These are phyloP conservation scores for Zalophus californianus DNA, from an alignment of 2,797 vertebrate species.

Conservation along the genomic window DNA sequence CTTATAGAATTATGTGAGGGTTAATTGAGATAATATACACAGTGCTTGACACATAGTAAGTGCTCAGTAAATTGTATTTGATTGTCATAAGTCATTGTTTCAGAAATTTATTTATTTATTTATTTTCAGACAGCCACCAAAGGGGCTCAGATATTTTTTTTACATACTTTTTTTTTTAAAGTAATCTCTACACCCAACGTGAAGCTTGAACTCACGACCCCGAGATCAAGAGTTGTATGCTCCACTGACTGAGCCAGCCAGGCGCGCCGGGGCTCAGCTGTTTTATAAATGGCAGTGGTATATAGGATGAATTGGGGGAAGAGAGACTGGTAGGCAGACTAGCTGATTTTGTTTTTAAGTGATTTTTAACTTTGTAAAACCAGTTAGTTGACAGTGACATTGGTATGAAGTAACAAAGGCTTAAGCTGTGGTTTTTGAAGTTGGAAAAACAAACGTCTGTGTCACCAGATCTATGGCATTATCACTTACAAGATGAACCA, in stretches of 20 bases:
- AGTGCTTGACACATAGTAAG: background rate
- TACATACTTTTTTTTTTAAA: background rate
- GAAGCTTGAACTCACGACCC: background rate
- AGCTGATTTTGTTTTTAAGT: conserved; percentile 2
- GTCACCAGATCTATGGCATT: background rate
- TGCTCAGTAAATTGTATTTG: background rate
- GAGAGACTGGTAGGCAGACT: background rate
- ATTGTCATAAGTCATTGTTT: background rate
- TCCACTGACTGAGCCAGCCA: background rate
- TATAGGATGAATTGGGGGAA: background rate
- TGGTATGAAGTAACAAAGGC: conserved; percentile 5
- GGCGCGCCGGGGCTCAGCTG: background rate
- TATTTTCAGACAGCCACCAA: background rate
- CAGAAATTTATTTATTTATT: background rate
- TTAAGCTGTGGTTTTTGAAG: background rate
- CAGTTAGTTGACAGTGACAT: background rate
- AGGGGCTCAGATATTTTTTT: background rate
- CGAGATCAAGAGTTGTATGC: background rate
- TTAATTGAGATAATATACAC: background rate
- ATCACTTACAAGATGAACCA: background rate
- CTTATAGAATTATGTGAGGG: conserved; percentile 23
- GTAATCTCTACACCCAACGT: background rate
- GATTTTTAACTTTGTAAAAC: conserved; percentile 24
- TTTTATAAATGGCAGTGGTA: background rate
- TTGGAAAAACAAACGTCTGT: background rate